Base-by-base conservation (phyloP, 2,888 invertebrate genomes). In the Nymphalis c-album region DNA sequence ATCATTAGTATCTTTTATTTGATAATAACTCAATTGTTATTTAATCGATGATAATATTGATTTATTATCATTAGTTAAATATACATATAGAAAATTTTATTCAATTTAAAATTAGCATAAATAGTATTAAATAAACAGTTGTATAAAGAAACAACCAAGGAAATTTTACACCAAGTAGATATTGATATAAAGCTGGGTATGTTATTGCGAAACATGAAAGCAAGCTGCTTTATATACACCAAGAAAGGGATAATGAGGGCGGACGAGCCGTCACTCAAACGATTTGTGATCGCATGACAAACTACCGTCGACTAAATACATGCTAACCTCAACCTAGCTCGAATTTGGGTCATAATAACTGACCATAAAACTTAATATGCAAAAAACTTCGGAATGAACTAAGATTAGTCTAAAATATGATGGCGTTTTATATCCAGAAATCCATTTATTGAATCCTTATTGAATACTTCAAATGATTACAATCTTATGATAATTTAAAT, bases 191-290 rank as follows among this genome's bases (percentile, higher is more conserved):
- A 35, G 22, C 57, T 16, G 63, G 78, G 83, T 83, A 83, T 89
- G 90, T 86, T 88, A 88, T 90, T 87, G 86, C 89, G 84, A 85
- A 90, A 88, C 86, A 90, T 79, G 86, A 88, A 86, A 87, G 85
- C 90, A 85, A 86, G 84, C 88, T 90, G 87, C 89, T 92, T 92
- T 84, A 92, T 91, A 92, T 92, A 90, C 92, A 92, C 85, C 88
- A 92, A 87, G 87, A 83, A 91, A 91, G 91, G 92, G 92, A 92
- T 92, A 92, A 92, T 91, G 83, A 91, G 87, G 86, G 85, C 78
- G 84, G 80, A 80, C 77, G 77, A 80, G 82, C 84, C 85, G 85
- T 85, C 86, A 85, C 80, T 82, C 80, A 77, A 74, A 73, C 74
- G 76, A 76, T 78, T 78, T 78, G 80, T 82, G 81, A 85, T 81